A percentile compares a stretch with the other conserved stretches of the same genome.
phyloP scores from a whole-genome alignment of 2,113 vertebrate species.

The Uropsilus gracilis region DNA sequence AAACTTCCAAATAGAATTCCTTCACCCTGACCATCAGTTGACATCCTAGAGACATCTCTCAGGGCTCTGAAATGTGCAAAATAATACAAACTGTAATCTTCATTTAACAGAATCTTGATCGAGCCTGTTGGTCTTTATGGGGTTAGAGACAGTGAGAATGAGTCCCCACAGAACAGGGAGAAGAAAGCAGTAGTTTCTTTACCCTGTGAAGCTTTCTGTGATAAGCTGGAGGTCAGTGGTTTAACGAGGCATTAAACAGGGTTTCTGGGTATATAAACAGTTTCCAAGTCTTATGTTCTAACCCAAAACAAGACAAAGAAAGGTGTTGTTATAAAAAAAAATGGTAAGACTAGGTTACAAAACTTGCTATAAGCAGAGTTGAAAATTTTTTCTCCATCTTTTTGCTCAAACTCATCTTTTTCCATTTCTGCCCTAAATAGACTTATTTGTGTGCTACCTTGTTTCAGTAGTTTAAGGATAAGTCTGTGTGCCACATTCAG shows the following conservation, averaged over 20 bases:
- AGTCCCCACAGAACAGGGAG: fast-evolving
- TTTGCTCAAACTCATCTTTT: not conserved
- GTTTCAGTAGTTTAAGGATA: too few relatives aligned
- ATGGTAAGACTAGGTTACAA: not conserved
- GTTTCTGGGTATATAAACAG: not conserved
- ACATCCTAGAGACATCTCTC: not conserved
- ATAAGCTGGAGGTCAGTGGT: not conserved
- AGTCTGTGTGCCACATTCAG: not conserved
- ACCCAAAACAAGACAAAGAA: not conserved
- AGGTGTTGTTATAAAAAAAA: not conserved
- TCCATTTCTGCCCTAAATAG: not conserved
- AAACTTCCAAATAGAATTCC: not conserved
- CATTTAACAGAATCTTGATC: not conserved
- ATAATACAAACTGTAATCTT: not conserved
- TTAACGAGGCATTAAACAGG: not conserved
- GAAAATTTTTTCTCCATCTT: not conserved
- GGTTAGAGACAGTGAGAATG: not conserved
- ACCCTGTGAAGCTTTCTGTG: not conserved
- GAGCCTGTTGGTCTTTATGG: not conserved
- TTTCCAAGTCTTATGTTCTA: too few relatives aligned
- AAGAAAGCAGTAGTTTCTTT: not conserved
- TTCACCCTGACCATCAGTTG: too few relatives aligned
- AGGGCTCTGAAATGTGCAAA: not conserved
- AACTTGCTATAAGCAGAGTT: not conserved
- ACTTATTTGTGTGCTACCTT: not conserved